Evolutionary conservation across 2,888 invertebrate genomes (phyloP).

Genomic region (Eristalis pertinax): DNA sequence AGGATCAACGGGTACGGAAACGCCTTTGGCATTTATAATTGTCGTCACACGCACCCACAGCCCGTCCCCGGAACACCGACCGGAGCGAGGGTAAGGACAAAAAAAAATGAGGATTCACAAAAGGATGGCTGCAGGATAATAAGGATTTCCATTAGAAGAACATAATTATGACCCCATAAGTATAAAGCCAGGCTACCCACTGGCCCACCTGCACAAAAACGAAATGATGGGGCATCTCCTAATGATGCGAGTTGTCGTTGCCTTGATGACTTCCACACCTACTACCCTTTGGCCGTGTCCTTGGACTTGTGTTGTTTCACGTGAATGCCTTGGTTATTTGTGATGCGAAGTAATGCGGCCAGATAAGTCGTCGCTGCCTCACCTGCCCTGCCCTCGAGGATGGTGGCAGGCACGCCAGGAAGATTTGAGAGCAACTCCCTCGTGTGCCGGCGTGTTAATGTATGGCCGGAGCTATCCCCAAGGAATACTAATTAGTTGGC

Average conservation of each 20-base stretch:
- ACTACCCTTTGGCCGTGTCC: conserved; percentile 42
- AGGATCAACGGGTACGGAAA: not conserved
- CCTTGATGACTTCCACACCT: conserved; percentile 22
- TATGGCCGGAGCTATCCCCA: not conserved
- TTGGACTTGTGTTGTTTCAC: conserved; percentile 27
- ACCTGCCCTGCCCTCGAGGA: not conserved
- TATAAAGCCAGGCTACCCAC: conserved; percentile 11
- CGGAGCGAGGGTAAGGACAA: not conserved
- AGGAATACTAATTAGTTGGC: conserved; percentile 51
- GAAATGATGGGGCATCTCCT: not conserved
- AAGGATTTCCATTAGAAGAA: conserved; percentile 36
- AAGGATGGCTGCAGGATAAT: not conserved
- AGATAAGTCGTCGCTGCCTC: not conserved
- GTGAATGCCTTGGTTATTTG: conserved; percentile 27
- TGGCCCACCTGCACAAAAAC: conserved; percentile 5
- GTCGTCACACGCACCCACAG: conserved; percentile 5
- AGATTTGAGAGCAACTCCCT: conserved; percentile 34
- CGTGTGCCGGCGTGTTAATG: conserved; percentile 52
- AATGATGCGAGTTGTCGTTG: conserved; percentile 21
- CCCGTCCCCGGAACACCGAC: not conserved
- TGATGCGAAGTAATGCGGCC: conserved; percentile 1
- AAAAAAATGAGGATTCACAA: not conserved
- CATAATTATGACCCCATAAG: conserved; percentile 18
- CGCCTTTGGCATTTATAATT: conserved; percentile 13
- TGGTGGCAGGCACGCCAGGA: not conserved